A percentile compares a stretch with the other conserved stretches of the same genome.
Conservation (phyloP, 2,888 invertebrate species). For the Aradus depressus region DNA sequence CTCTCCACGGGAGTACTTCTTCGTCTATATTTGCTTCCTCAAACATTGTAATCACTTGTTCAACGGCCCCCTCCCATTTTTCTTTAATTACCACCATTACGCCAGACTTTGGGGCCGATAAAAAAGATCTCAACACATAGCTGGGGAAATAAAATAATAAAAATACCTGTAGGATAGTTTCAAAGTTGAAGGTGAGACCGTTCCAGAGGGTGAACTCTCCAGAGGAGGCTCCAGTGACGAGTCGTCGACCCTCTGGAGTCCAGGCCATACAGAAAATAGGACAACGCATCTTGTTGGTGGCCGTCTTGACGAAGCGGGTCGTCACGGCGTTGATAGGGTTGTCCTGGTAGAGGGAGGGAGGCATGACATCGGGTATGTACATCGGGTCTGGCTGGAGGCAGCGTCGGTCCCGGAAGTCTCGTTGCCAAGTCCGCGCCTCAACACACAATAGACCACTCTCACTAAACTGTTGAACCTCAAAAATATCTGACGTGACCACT, state of each 20-base stretch:
- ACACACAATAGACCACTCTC: too few species aligned
- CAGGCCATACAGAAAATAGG: slow-evolving; percentile 98
- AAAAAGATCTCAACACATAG: background rate
- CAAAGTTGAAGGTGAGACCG: slow-evolving; percentile 99
- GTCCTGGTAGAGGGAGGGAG: slow-evolving; percentile 86
- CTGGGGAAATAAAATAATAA: background rate
- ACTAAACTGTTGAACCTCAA: too few species aligned
- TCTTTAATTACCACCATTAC: too few species aligned
- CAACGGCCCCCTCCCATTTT: too few species aligned
- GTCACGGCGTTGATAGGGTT: slow-evolving; percentile 95
- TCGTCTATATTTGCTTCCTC: background rate
- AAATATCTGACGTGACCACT: too few species aligned
- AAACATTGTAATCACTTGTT: background rate
- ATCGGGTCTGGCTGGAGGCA: slow-evolving; percentile 90
- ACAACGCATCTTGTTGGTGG: slow-evolving; percentile 98
- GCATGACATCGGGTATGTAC: slow-evolving; percentile 85
- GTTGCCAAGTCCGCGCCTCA: slow-evolving; percentile 87
- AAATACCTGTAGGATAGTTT: slow-evolving; percentile 93
- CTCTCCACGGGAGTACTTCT: background rate
- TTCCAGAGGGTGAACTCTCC: slow-evolving; percentile 99
- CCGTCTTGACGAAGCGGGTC: slow-evolving; percentile 93
- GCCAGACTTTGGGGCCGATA: too few species aligned
- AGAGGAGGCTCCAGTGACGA: slow-evolving; percentile 97
- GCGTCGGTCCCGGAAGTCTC: slow-evolving; percentile 79
- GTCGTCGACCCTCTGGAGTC: slow-evolving; percentile 96